These are phyloP conservation scores for Drosophila pullipes DNA, from an alignment of 2,888 invertebrate genomes.

Conservation along the genomic window DNA sequence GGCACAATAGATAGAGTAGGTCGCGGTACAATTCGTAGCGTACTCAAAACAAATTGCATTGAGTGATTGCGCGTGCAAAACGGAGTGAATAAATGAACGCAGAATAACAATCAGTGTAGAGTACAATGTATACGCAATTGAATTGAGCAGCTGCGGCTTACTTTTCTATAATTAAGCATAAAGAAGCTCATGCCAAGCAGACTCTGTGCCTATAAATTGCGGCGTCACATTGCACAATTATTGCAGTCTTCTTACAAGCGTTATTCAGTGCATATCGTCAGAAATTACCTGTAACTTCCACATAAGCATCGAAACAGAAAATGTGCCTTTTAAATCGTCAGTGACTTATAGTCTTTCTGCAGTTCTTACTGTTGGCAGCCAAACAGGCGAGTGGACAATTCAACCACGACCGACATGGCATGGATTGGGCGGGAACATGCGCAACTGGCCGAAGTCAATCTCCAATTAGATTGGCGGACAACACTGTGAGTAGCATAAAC, in stretches of 20 bases:
- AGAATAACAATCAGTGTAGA: background rate
- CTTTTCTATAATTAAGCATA: background rate
- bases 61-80: background rate
- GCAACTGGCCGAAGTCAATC: conserved; percentile 22
- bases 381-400: conserved; percentile 53
- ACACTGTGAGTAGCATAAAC: conserved; percentile 30
- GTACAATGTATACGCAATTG: background rate
- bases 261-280: conserved; percentile 27
- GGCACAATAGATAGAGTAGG: no score
- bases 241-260: conserved; percentile 51
- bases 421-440: conserved; percentile 61
- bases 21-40: background rate
- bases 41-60: background rate
- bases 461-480: conserved; percentile 14
- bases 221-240: conserved; percentile 7
- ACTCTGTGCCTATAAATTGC: conserved; percentile 54
- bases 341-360: conserved; percentile 7
- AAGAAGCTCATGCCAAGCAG: conserved; percentile 7
- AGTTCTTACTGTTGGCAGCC: conserved; percentile 19
- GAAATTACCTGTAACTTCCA: background rate
- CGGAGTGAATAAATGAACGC: background rate
- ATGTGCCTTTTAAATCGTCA: conserved; percentile 24
- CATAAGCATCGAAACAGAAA: background rate
- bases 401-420: conserved; percentile 65
- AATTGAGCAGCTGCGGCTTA: background rate